Conservation (phyloP, 2,113 vertebrate species). For the Burhinus oedicnemus region DNA sequence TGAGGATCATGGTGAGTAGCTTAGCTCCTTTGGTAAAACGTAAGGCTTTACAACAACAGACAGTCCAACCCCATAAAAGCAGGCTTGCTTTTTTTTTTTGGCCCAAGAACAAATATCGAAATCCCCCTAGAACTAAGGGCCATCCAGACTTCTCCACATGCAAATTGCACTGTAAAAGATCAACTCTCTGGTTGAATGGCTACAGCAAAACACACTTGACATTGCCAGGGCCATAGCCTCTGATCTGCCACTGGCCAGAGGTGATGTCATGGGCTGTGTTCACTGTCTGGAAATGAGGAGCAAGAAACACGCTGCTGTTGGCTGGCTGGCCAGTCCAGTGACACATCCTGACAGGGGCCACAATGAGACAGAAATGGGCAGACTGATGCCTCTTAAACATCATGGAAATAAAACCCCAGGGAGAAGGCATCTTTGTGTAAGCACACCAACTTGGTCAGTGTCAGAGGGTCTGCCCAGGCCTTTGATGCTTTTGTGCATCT, state of each 20-base stretch:
- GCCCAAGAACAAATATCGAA: not conserved
- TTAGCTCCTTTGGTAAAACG: conserved; percentile 22
- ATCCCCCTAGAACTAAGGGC: not conserved
- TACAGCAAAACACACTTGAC: not conserved
- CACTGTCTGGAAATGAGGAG: conserved; percentile 9
- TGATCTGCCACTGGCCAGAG: not conserved
- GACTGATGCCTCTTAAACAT: not conserved
- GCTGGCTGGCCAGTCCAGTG: not conserved
- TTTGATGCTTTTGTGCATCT: not conserved
- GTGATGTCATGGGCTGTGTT: not conserved
- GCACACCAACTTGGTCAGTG: not conserved
- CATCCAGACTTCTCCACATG: not conserved
- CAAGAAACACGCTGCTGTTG: not conserved
- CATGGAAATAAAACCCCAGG: not conserved
- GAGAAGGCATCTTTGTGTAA: not conserved
- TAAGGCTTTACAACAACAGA: conserved; percentile 25
- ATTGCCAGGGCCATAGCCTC: not conserved
- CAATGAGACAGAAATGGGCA: not conserved
- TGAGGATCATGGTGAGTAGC: not conserved
- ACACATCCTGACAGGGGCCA: not conserved
- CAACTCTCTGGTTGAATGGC: not conserved
- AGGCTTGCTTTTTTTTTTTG: not conserved
- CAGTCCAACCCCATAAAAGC: not conserved
- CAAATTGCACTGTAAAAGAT: not conserved
- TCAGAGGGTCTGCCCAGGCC: not conserved